Evolutionary conservation across 2,888 invertebrate genomes (phyloP).

Genomic region (Torymus auratus): DNA sequence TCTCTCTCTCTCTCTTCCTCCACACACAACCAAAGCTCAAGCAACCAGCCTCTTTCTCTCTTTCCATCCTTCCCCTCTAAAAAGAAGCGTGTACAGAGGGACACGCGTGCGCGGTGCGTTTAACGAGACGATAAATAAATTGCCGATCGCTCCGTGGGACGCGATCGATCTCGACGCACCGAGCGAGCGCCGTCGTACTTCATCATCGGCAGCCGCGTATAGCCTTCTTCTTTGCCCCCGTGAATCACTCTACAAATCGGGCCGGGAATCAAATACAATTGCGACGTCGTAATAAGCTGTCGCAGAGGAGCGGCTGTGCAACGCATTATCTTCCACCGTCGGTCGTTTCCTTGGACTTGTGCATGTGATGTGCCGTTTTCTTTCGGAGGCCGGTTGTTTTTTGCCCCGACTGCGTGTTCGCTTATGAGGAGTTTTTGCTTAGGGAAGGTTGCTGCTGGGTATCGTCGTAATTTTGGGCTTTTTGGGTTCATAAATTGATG

Average conservation of each 20-base stretch:
- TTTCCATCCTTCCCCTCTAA: too few species aligned
- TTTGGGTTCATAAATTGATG: too few species aligned
- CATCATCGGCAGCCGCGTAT: conserved; percentile 42
- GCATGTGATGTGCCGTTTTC: too few species aligned
- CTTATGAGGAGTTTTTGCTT: too few species aligned
- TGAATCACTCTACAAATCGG: conserved; percentile 54
- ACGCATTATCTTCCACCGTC: conserved; percentile 40
- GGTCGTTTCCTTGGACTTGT: too few species aligned
- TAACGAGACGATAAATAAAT: conserved; percentile 50
- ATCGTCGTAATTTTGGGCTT: conserved; percentile 16
- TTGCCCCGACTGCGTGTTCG: too few species aligned
- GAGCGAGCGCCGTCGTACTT: conserved; percentile 46
- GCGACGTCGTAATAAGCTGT: conserved; percentile 64
- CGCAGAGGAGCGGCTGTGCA: conserved; percentile 49
- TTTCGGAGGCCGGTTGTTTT: too few species aligned
- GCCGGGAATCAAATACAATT: conserved; percentile 50
- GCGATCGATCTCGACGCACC: conserved; percentile 35
- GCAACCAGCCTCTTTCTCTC: too few species aligned
- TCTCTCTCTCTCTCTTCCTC: too few species aligned
- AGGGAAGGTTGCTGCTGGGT: conserved; percentile 3
- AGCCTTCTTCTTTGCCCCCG: conserved; percentile 20
- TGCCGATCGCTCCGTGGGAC: conserved; percentile 9
- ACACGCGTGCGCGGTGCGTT: conserved; percentile 7
- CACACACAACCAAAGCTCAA: too few species aligned
- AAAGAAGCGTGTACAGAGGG: too few species aligned